Evolutionary conservation across 2,888 invertebrate genomes (phyloP), one percentile per base, ranked within the genome.

Genomic region (Tenthredo amoena): DNA sequence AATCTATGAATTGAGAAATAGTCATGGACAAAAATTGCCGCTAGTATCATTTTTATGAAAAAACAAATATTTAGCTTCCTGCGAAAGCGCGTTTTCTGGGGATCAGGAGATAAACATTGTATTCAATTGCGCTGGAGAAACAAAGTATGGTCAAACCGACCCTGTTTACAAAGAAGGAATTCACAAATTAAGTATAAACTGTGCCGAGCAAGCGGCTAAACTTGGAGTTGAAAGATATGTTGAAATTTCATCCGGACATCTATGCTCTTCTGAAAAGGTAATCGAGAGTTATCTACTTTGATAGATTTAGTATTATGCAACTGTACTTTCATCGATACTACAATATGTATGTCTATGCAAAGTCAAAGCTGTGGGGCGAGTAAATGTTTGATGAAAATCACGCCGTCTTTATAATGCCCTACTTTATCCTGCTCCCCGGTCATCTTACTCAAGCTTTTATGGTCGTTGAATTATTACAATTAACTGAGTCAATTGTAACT

Each of bases 131-230:
- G 98, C 98, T 0, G 98, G 97, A 2, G 99, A 99, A 94, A 98
- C 98, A 4, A 97, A 98, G 92, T 96, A 96, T 85, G 97, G 97
- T 21, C 98, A 98, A 94, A 97, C 97, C 15, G 98, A 98, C 92
- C 96, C 97, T 2, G 97, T 99, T 31, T 99, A 98, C 94, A 96
- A 96, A 89, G 98, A 99, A 93, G 98, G 99, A 18, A 97, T 98
- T 88, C 95, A 96, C 86, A 97, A 97, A 89, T 94, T 99, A 58
- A 97, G 97, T 93, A 90, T 96, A 62, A 98, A 98, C 92, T 98
- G 98, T 93, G 98, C 98, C 15, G 95, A 95, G 87, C 96, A 96
- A 92, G 97, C 98, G 43, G 96, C 96, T 4, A 95, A 95, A 88
- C 94, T 95, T 84, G 95, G 95, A 84, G 96, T 96, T 2, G 95